Evolutionary conservation across 2,113 vertebrate genomes (phyloP), one percentile per base, ranked within the genome.

Genomic region (Formicarius rufipectus): DNA sequence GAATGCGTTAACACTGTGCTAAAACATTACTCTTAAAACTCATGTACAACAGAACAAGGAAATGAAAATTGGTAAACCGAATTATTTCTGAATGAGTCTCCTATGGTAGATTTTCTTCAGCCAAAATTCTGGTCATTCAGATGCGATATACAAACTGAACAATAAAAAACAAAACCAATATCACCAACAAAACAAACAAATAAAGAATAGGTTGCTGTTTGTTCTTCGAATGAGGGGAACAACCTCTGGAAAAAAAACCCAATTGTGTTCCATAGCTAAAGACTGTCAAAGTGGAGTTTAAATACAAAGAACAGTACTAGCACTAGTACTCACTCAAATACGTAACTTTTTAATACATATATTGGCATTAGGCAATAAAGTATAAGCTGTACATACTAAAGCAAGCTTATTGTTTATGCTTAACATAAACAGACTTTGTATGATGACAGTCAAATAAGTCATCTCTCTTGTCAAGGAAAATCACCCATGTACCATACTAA

Each of bases 161-260:
- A 90, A 52, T n/a, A 71, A 67, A 67, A 64, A 4, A 1, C 18
- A 42, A 84, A 84, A 20, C 19, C 5, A 59, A 9, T 6, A 78
- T 2, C 17, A 45, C 1, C 2, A 37, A 27, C 10, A 62, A 67
- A 56, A 22, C 5, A 16, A 3, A 2, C 4, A 45, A 64, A 56
- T 9, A 28, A 66, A 73, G 53, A 55, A 33, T 7, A 12, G 4
- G 6, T 52, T 69, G 33, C 12, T 77, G 5, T 37, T 59, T 79
- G 9, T 52, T 87, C 9, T 10, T 50, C 63, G 9, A 63, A 6
- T 23, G 28, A 72, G 6, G 13, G 14, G 60, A 76, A 67, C 4
- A 4, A 66, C 10, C 8, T 37, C 9, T 39, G 6, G 7, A 14
- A 47, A 76, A 47, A 73, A 77, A 63, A 20, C 60, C 9, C 28